Evolutionary conservation across 2,113 vertebrate genomes (phyloP).

Genomic region (Solea solea): DNA sequence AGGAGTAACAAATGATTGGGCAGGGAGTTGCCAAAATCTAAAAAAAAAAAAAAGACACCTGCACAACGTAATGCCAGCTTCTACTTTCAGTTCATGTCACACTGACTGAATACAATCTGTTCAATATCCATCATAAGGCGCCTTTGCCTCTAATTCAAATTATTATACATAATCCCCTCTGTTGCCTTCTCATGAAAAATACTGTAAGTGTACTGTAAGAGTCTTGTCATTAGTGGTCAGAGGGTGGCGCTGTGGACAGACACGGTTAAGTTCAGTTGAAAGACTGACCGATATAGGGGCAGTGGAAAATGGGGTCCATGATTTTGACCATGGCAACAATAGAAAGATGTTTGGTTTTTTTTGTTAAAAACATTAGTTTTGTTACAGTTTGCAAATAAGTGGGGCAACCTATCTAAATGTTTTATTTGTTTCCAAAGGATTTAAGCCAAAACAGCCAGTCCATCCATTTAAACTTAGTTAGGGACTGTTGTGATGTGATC

Average conservation of each 20-base stretch:
- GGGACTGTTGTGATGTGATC: neutral
- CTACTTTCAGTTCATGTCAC: neutral
- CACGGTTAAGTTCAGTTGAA: neutral
- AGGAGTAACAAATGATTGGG: slow-evolving; percentile 3
- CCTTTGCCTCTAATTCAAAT: neutral
- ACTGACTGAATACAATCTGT: neutral
- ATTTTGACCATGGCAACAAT: too few species aligned
- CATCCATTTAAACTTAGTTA: neutral
- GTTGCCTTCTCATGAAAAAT: neutral
- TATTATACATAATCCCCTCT: neutral
- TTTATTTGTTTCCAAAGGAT: too few species aligned
- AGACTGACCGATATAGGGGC: too few species aligned
- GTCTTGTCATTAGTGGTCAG: neutral
- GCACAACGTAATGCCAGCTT: neutral
- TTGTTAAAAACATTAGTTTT: too few species aligned
- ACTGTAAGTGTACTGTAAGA: too few species aligned
- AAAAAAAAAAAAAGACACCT: neutral
- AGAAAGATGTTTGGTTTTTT: too few species aligned
- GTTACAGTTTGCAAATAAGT: too few species aligned
- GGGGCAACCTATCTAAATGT: too few species aligned
- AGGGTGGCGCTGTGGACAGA: too few species aligned
- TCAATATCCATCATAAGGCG: neutral
- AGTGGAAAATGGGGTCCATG: too few species aligned
- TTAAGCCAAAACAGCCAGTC: too few species aligned
- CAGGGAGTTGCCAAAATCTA: slow-evolving; percentile 1